A percentile compares a stretch with the other conserved stretches of the same genome.
These are phyloP conservation scores for Leptothorax acervorum DNA, from an alignment of 2,888 invertebrate genomes.

Conservation along the genomic window DNA sequence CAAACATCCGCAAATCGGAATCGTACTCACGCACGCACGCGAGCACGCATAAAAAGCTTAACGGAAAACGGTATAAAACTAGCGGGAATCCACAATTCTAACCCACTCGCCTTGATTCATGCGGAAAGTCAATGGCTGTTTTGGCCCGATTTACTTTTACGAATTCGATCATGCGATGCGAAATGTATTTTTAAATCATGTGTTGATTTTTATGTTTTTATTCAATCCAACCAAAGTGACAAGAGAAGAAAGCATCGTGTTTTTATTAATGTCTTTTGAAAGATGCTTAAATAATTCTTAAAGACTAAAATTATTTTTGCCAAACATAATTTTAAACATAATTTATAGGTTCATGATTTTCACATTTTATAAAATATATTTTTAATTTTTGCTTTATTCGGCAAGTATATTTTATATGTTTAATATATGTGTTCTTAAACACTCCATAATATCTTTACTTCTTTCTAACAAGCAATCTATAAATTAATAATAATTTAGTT, in stretches of 20 bases:
- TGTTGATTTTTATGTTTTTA: neutral
- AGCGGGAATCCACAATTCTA: conserved; percentile 55
- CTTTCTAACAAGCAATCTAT: neutral
- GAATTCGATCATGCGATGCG: conserved; percentile 1
- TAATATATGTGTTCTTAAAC: neutral
- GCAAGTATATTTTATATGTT: neutral
- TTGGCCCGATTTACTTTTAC: conserved; percentile 53
- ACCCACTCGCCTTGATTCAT: conserved; percentile 57
- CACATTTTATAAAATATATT: neutral
- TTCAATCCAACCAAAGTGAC: neutral
- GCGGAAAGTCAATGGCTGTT: conserved; percentile 47
- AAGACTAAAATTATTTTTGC: neutral
- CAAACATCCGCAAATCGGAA: conserved; percentile 53
- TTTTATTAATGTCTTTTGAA: neutral
- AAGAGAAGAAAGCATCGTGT: neutral
- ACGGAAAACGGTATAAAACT: conserved; percentile 60
- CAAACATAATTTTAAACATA: neutral
- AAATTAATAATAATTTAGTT: neutral
- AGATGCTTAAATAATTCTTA: neutral
- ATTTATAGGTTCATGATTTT: neutral
- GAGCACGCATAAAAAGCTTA: conserved; percentile 51
- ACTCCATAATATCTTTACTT: neutral
- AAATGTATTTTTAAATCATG: conserved; percentile 3
- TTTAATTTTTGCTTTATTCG: neutral
- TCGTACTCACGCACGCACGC: conserved; percentile 49